These are phyloP conservation scores for Saccostrea echinata DNA, from an alignment of 1,140 invertebrate species.

Conservation along the genomic window DNA sequence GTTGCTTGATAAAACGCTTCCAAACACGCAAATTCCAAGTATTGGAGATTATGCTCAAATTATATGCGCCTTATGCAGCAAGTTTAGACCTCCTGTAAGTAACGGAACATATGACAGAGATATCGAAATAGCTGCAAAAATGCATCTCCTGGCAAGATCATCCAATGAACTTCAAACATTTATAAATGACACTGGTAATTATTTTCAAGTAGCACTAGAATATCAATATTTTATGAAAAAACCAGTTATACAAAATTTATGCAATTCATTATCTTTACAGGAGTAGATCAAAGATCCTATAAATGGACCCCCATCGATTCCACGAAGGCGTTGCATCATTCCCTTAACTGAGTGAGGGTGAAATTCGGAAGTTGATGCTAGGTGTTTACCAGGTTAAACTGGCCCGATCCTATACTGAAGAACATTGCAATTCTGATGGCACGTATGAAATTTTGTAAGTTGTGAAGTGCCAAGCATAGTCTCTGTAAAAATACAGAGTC, in stretches of 20 bases:
- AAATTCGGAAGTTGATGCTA: conserved; percentile 22
- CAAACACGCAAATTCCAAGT: conserved; percentile 30
- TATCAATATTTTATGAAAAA: not conserved
- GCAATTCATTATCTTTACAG: not conserved
- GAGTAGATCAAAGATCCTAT: conserved; percentile 12
- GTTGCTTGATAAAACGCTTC: conserved; percentile 16
- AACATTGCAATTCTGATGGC: conserved; percentile 24
- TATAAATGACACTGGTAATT: not conserved
- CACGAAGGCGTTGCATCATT: not conserved
- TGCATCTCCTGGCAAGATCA: not conserved
- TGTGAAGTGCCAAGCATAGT: not conserved
- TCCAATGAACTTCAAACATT: conserved; percentile 7
- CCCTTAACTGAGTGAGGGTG: not conserved
- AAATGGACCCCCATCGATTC: conserved; percentile 34
- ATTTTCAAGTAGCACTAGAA: not conserved
- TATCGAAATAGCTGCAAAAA: conserved; percentile 4
- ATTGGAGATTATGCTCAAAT: conserved; percentile 5
- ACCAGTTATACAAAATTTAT: not conserved
- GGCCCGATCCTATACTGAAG: not conserved
- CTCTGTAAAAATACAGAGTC: conserved; percentile 34
- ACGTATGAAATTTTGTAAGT: conserved; percentile 38
- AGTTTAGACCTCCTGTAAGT: not conserved
- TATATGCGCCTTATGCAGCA: conserved; percentile 36
- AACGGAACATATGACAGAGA: not conserved
- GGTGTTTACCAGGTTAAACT: conserved; percentile 46